A percentile compares a stretch with the other conserved stretches of the same genome.
These are phyloP conservation scores for Polyommatus icarus DNA, from an alignment of 2,888 invertebrate genomes.

Conservation along the genomic window DNA sequence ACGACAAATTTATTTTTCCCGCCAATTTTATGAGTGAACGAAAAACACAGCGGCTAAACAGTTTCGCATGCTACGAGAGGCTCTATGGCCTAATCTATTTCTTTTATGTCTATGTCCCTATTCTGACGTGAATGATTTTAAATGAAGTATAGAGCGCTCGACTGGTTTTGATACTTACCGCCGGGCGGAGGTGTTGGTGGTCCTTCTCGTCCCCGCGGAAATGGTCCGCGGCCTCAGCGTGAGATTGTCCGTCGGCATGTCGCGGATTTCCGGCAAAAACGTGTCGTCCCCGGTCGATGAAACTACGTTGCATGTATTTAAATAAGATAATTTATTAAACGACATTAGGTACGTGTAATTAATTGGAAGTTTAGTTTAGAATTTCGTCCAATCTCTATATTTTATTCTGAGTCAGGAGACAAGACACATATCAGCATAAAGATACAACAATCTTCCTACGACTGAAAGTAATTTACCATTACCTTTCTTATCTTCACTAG, in stretches of 20 bases:
- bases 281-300: slow-evolving; percentile 69
- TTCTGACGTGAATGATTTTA: neutral
- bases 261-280: slow-evolving; percentile 68
- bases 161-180: slow-evolving; percentile 52
- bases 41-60: slow-evolving; percentile 38
- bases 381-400: too few species aligned
- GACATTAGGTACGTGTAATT: too few species aligned
- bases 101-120: slow-evolving; percentile 8
- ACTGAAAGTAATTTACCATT: neutral
- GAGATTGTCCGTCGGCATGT: slow-evolving; percentile 58
- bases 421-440: too few species aligned
- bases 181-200: slow-evolving; percentile 61
- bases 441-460: too few species aligned
- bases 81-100: slow-evolving; percentile 11
- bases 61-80: slow-evolving; percentile 18
- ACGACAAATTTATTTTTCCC: slow-evolving; percentile 51
- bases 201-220: slow-evolving; percentile 71
- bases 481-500: slow-evolving; percentile 76
- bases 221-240: slow-evolving; percentile 67
- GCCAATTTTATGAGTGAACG: slow-evolving; percentile 53
- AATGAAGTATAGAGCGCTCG: neutral
- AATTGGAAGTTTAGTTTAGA: too few species aligned
- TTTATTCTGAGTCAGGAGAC: too few species aligned
- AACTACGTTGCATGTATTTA: slow-evolving; percentile 45
- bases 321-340: too few species aligned